Evolutionary conservation across 2,113 vertebrate genomes (phyloP).

Genomic region (Corythornis cristatus): DNA sequence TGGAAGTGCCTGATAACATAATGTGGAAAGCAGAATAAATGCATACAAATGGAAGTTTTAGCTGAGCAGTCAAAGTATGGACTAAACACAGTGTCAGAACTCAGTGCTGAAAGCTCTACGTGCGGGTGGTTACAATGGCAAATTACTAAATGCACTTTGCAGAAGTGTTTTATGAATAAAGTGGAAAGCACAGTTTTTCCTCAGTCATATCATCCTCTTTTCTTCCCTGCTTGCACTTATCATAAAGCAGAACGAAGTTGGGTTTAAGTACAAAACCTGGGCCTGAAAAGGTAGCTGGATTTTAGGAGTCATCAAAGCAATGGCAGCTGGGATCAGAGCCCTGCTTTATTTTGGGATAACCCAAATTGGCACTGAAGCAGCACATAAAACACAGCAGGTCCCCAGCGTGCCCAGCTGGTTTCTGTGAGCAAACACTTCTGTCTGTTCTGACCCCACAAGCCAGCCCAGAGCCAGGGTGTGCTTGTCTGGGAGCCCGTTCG

Average conservation of each 20-base stretch:
- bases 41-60: constrained; percentile 78
- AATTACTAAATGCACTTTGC: constrained; percentile 70
- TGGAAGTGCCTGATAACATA: constrained; percentile 81
- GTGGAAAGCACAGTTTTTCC: constrained; percentile 2
- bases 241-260: constrained; percentile 8
- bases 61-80: constrained; percentile 72
- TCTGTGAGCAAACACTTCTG: neutral
- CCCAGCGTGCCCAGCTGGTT: neutral
- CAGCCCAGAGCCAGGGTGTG: neutral
- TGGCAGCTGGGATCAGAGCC: neutral
- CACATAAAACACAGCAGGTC: neutral
- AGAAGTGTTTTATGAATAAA: constrained; percentile 70
- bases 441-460: neutral
- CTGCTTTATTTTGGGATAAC: neutral
- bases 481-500: neutral
- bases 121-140: constrained; percentile 62
- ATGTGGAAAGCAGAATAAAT: constrained; percentile 79
- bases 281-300: neutral
- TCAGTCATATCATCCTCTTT: neutral
- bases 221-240: neutral
- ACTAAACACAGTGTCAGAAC: constrained; percentile 68
- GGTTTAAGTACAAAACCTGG: constrained; percentile 7
- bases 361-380: neutral
- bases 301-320: neutral
- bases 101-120: constrained; percentile 30